Evolutionary conservation across 2,113 vertebrate species (phyloP), one percentile per base, ranked within the genome.

Genomic region (Chlorocebus sabaeus): DNA sequence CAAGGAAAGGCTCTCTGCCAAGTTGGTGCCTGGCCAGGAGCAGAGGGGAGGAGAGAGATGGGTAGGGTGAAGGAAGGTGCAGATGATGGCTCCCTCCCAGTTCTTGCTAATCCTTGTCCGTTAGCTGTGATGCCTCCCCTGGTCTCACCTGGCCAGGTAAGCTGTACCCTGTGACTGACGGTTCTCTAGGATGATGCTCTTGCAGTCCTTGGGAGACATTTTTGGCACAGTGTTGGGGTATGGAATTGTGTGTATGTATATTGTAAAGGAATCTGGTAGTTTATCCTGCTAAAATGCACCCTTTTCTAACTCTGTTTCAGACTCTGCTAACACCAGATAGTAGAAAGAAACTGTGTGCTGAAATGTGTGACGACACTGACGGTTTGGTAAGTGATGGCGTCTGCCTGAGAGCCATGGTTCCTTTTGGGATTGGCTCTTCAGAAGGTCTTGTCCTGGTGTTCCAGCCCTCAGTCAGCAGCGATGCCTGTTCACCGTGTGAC

Each of bases 301-400:
- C 64, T 84, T 78, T 88, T 68, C 38, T 68, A 43, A 61, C 45
- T 81, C 83, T 85, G 45, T 95, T 95, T 79, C 79, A 96, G 95
- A 57, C 12, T 84, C 88, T 9, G 25, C 25, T 40, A 2, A 61
- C 11, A 50, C 38, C 45, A 38, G 55, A 10, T 27, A 17, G 55
- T 9, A 48, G 4, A 50, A 61, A 27, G 91, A 40, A 73, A 25
- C 70, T 0, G 0, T 50, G 1, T 30, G 68, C 75, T 40, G 85
- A 72, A 22, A 45, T 59, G 88, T 85, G 13, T 17, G 67, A 32
- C 0, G 0, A 48, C 20, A 0, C 57, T 1, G 1, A 3, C 78
- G 38, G 5, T 23, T 84, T 82, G 95, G 96, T 95, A 68, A 81
- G 90, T 35, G 30, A 52, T 4, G 17, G 27, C 35, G 57, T 4